Percentiles rank a stretch among this genome's conserved stretches.
phyloP scores from a whole-genome alignment of 2,888 invertebrate genomes.

The Ferdinandea cuprea region DNA sequence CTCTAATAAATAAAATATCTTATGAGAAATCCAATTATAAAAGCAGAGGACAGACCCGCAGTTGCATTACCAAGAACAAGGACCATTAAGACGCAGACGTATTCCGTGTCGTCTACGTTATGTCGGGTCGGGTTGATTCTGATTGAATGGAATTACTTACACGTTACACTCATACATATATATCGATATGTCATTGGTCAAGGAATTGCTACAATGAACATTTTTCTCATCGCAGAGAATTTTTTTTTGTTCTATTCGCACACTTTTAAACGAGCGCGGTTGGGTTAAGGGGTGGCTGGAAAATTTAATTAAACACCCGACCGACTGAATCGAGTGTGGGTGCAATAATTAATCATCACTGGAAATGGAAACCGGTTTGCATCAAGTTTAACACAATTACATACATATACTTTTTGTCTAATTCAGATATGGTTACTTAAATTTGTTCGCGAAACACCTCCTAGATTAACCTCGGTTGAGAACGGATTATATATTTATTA shows the following conservation, averaged over 20 bases:
- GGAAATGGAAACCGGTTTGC: slow-evolving; percentile 25
- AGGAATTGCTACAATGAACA: slow-evolving; percentile 22
- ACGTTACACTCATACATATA: slow-evolving; percentile 31
- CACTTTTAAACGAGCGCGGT: slow-evolving; percentile 21
- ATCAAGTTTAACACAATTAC: slow-evolving; percentile 1
- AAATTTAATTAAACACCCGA: slow-evolving; percentile 56
- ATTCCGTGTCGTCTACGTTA: neutral
- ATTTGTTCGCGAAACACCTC: neutral
- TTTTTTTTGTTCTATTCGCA: slow-evolving; percentile 15
- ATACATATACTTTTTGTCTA: slow-evolving; percentile 20
- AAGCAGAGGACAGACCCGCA: slow-evolving; percentile 12
- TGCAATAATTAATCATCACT: slow-evolving; percentile 32
- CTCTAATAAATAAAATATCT: slow-evolving; percentile 37
- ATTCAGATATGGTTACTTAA: slow-evolving; percentile 1
- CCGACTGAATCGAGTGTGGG: slow-evolving; percentile 36
- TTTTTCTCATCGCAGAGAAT: slow-evolving; percentile 37
- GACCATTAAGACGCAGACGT: slow-evolving; percentile 9
- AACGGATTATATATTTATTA: neutral
- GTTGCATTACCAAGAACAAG: slow-evolving; percentile 14
- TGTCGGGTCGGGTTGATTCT: neutral
- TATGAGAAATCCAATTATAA: slow-evolving; percentile 56
- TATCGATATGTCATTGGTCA: slow-evolving; percentile 44
- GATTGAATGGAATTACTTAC: slow-evolving; percentile 52
- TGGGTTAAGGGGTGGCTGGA: neutral
- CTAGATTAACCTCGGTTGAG: neutral